phyloP scores from a whole-genome alignment of 2,888 invertebrate genomes.

The Stenodema calcarata region DNA sequence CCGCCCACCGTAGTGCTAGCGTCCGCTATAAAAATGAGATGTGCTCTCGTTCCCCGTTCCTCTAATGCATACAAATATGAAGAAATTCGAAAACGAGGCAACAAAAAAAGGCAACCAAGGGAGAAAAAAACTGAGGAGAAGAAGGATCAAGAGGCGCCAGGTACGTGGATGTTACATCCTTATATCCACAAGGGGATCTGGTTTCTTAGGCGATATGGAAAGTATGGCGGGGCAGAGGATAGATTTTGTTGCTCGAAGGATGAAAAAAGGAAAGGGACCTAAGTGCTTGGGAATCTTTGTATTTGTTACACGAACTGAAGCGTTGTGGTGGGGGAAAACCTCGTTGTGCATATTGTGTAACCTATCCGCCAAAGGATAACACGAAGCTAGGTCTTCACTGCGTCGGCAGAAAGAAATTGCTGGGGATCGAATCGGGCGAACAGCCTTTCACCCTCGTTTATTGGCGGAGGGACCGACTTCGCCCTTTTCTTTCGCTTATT shows the following conservation, averaged over 20 bases:
- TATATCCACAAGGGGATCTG: slow-evolving; percentile 17
- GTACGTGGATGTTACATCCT: slow-evolving; percentile 19
- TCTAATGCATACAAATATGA: slow-evolving; percentile 36
- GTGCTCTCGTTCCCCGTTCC: slow-evolving; percentile 23
- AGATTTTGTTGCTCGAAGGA: neutral
- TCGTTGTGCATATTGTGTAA: slow-evolving; percentile 32
- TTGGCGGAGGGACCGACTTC: slow-evolving; percentile 21
- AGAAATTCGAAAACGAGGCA: slow-evolving; percentile 21
- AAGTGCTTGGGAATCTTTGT: slow-evolving; percentile 35
- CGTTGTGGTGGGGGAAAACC: neutral
- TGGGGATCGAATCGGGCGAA: neutral
- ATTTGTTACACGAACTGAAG: slow-evolving; percentile 29
- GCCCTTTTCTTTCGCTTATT: neutral
- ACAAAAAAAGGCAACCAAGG: neutral
- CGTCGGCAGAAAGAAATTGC: neutral
- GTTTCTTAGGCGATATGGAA: slow-evolving; percentile 6
- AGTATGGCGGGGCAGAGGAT: neutral
- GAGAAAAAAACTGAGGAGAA: neutral
- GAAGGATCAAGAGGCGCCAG: slow-evolving; percentile 25
- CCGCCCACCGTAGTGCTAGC: neutral
- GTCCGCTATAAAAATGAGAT: slow-evolving; percentile 24
- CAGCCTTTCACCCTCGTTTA: neutral
- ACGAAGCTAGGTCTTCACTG: neutral
- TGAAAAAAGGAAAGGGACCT: neutral
- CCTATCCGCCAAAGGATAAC: slow-evolving; percentile 22